These are phyloP conservation scores for Pelecanus crispus DNA, from an alignment of 2,113 vertebrate species.

Conservation along the genomic window DNA sequence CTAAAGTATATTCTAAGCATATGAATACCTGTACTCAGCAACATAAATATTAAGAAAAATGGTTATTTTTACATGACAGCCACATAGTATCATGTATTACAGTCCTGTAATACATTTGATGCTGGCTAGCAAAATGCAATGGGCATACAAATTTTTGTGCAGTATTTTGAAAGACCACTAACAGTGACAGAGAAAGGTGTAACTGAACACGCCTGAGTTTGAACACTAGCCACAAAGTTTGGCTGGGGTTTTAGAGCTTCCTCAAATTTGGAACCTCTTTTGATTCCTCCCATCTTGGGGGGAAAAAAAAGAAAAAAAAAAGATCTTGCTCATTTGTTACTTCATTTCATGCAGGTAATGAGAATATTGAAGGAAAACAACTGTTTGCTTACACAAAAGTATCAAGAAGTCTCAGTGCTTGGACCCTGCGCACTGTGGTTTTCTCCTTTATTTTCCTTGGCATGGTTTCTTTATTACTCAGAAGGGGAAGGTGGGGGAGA, in stretches of 20 bases:
- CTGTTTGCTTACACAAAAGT: background rate
- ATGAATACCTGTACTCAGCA: background rate
- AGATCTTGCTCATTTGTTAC: background rate
- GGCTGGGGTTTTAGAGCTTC: background rate
- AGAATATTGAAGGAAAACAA: background rate
- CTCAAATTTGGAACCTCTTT: background rate
- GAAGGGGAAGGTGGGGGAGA: background rate
- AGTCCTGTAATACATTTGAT: background rate
- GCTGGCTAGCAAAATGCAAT: background rate
- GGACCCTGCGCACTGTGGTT: background rate
- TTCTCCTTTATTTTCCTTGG: background rate
- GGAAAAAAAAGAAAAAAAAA: background rate
- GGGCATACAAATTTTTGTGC: background rate
- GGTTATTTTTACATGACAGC: background rate
- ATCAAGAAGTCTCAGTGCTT: background rate
- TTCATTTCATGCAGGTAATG: background rate
- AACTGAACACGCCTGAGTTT: background rate
- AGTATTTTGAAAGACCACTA: background rate
- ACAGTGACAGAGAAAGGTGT: background rate
- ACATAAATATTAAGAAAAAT: background rate
- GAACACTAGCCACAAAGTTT: background rate
- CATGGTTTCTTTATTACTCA: background rate
- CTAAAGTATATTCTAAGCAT: background rate
- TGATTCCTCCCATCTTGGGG: background rate
- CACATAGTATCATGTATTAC: background rate